Evolutionary conservation across 1,140 invertebrate species (phyloP).

Genomic region (Uloborus diversus): DNA sequence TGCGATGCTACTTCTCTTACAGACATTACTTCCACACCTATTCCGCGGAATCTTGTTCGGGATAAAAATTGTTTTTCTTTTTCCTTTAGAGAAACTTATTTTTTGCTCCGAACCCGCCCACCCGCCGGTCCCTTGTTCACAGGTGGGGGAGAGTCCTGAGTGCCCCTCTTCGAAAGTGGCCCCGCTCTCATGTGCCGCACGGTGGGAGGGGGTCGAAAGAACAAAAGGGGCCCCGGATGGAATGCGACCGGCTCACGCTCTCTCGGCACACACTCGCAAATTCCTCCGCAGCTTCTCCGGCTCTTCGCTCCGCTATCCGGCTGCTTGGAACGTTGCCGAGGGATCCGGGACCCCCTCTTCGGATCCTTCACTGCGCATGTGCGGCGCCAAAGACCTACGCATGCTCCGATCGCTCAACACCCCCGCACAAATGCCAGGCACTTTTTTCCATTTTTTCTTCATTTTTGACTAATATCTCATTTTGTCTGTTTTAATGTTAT

Average conservation of each 20-base stretch:
- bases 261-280: conserved; percentile 10
- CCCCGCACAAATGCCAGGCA: conserved; percentile 19
- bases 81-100: background rate
- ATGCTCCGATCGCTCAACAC: background rate
- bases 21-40: too few relatives aligned
- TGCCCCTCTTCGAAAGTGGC: conserved; percentile 12
- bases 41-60: too few relatives aligned
- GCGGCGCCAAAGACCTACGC: conserved; percentile 12
- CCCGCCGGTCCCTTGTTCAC: conserved; percentile 41
- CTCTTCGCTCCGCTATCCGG: conserved; percentile 26
- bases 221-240: conserved; percentile 19
- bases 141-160: conserved; percentile 32
- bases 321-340: conserved; percentile 49
- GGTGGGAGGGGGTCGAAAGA: background rate
- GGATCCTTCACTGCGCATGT: background rate
- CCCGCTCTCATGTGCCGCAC: conserved; percentile 35
- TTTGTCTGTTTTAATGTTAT: background rate
- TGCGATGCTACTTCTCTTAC: background rate
- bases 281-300: conserved; percentile 21
- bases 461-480: background rate
- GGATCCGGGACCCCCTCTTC: background rate
- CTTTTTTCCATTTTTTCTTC: background rate
- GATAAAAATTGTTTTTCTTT: too few relatives aligned
- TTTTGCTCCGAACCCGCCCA: conserved; percentile 34
- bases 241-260: conserved; percentile 17